Conservation (phyloP, 2,797 vertebrate genomes). For the Nasua narica region DNA sequence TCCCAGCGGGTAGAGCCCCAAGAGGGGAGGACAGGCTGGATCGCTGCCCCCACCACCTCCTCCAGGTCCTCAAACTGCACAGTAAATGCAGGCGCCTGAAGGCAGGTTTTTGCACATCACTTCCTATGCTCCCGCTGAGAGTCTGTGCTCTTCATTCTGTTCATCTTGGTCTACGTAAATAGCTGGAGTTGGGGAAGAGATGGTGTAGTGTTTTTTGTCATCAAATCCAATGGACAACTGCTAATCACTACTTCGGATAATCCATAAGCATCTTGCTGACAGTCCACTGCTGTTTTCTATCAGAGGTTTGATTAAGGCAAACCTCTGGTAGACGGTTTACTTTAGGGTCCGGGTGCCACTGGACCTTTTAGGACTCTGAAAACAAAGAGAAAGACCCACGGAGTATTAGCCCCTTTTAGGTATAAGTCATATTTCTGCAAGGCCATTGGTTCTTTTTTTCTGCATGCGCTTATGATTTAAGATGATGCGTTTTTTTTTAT, state of each 20-base stretch:
- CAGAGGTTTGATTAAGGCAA: neutral
- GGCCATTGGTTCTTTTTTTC: neutral
- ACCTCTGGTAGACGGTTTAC: neutral
- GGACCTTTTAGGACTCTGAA: neutral
- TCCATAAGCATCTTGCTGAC: neutral
- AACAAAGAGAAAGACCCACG: neutral
- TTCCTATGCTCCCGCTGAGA: neutral
- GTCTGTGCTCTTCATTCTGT: neutral
- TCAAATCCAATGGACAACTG: neutral
- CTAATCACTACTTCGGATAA: constrained; percentile 24
- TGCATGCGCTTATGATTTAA: neutral
- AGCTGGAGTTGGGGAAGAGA: neutral
- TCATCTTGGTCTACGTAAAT: neutral
- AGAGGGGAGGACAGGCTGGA: neutral
- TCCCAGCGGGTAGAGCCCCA: neutral
- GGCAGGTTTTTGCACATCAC: neutral
- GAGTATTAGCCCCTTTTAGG: neutral
- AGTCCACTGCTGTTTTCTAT: neutral
- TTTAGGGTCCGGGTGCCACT: neutral
- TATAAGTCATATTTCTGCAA: neutral
- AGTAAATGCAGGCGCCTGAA: neutral
- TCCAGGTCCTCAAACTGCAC: neutral
- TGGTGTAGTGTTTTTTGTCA: neutral
- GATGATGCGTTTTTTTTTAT: neutral
- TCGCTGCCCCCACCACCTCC: neutral